Evolutionary conservation across 1,140 invertebrate species (phyloP).

Genomic region (Melitaea cinxia): DNA sequence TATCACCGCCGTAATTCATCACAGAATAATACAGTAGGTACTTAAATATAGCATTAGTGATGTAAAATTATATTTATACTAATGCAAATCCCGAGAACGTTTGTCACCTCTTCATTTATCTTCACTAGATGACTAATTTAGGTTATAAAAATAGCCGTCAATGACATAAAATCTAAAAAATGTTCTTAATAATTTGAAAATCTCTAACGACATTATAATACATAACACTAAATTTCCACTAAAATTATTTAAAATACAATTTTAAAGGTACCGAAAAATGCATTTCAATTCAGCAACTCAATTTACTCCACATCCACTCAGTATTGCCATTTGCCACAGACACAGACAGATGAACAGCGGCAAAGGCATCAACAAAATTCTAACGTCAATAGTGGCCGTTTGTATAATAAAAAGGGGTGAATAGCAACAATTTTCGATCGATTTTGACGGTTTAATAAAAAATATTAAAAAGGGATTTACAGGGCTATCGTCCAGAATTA

Average conservation of each 20-base stretch:
- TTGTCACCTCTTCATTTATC: conserved; percentile 63
- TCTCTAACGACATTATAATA: conserved; percentile 40
- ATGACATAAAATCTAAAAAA: conserved; percentile 34
- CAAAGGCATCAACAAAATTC: background rate
- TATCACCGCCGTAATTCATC: conserved; percentile 46
- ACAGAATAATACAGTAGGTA: conserved; percentile 38
- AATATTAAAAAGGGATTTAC: too few relatives aligned
- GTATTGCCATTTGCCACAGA: conserved; percentile 9
- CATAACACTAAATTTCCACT: conserved; percentile 27
- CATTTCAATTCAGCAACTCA: conserved; percentile 23
- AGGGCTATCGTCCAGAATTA: too few relatives aligned
- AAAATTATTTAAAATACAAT: conserved; percentile 21
- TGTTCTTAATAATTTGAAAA: conserved; percentile 30
- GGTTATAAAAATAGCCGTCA: conserved; percentile 70
- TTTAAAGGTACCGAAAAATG: conserved; percentile 19
- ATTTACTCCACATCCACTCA: conserved; percentile 34
- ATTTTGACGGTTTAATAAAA: too few relatives aligned
- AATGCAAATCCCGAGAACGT: conserved; percentile 42
- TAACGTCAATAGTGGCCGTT: background rate
- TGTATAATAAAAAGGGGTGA: background rate
- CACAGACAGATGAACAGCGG: background rate
- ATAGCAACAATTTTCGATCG: too few relatives aligned
- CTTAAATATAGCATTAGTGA: conserved; percentile 41
- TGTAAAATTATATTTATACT: conserved; percentile 37
- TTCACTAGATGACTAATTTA: conserved; percentile 63